Evolutionary conservation across 1,140 invertebrate species (phyloP).

Genomic region (Scylla paramamosain): DNA sequence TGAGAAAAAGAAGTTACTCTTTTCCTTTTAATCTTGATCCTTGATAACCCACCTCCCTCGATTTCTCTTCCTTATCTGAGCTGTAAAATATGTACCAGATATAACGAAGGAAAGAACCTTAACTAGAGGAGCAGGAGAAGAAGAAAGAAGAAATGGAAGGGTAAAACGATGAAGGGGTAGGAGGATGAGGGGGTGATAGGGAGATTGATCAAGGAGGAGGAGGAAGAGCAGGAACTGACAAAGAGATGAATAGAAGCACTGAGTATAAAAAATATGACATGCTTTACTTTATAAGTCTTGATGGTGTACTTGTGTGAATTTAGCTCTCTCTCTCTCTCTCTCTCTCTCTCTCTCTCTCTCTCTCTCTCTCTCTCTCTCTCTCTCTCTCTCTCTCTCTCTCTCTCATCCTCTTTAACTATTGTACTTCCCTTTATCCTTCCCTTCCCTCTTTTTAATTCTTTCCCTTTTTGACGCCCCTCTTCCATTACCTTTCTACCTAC

Average conservation of each 20-base stretch:
- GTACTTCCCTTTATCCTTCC: too few species aligned
- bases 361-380: too few species aligned
- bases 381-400: too few species aligned
- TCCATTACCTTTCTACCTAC: neutral
- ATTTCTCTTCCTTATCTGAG: neutral
- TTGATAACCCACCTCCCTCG: neutral
- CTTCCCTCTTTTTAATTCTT: too few species aligned
- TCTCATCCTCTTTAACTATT: too few species aligned
- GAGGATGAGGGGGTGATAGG: neutral
- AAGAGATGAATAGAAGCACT: neutral
- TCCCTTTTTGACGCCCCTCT: neutral
- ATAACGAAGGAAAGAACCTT: neutral
- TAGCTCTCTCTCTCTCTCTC: too few species aligned
- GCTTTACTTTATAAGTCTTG: neutral
- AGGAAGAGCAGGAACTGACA: neutral
- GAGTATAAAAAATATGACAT: neutral
- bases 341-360: too few species aligned
- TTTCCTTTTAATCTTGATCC: slow-evolving; percentile 7
- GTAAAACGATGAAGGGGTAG: neutral
- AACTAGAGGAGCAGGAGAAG: neutral
- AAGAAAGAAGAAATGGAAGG: neutral
- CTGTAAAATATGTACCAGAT: neutral
- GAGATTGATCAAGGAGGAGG: neutral
- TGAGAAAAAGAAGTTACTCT: neutral
- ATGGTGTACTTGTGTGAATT: neutral